phyloP scores from a whole-genome alignment of 2,797 vertebrate genomes.

The Tokudaia tokunoshimensis region DNA sequence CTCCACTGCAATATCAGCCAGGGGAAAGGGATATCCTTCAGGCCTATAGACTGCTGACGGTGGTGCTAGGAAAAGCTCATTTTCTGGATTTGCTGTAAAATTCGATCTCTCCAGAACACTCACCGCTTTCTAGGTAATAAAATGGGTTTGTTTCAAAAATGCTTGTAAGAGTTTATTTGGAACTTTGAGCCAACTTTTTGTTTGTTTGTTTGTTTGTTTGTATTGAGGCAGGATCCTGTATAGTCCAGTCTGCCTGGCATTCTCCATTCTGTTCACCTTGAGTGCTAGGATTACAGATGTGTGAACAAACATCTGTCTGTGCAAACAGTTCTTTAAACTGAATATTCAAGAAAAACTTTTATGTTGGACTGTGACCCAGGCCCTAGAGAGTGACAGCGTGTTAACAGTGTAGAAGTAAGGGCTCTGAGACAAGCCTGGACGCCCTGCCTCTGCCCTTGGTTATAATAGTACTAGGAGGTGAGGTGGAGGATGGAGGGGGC shows the following conservation, averaged over 20 bases:
- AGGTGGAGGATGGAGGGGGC: too few species aligned
- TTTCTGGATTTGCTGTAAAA: conserved; percentile 59
- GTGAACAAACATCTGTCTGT: neutral
- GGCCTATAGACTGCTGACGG: neutral
- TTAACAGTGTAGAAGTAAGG: neutral
- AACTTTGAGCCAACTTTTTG: conserved; percentile 37
- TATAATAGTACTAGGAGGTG: neutral
- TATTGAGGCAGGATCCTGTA: neutral
- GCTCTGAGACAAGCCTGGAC: neutral
- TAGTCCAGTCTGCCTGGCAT: neutral
- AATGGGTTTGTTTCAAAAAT: conserved; percentile 51
- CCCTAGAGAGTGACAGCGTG: neutral
- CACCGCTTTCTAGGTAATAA: conserved; percentile 48
- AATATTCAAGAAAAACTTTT: conserved; percentile 52
- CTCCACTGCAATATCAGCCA: neutral
- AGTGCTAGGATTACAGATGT: neutral
- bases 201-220: neutral
- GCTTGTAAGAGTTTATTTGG: neutral
- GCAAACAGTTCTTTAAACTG: conserved; percentile 28
- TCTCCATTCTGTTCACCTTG: neutral
- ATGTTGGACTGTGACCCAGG: neutral
- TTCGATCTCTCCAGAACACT: neutral
- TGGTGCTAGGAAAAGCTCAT: neutral
- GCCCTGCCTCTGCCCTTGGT: rapidly evolving
- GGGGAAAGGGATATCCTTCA: neutral